phyloP scores from a whole-genome alignment of 2,113 vertebrate species.

The Ariopsis seemanni region DNA sequence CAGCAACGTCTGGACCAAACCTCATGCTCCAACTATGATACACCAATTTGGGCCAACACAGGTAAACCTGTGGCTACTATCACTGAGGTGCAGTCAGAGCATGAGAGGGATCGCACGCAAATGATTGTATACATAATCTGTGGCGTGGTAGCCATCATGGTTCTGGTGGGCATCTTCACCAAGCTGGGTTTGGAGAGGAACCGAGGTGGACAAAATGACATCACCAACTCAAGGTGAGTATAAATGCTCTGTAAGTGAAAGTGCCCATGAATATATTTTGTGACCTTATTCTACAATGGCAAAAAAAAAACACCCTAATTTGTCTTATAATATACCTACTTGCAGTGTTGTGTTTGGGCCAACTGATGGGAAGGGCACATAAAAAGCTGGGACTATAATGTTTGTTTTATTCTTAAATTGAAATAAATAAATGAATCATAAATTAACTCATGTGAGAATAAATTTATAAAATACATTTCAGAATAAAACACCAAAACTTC shows the following conservation, averaged over 20 bases:
- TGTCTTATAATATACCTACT: neutral
- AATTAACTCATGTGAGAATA: neutral
- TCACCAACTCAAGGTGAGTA: conserved; percentile 84
- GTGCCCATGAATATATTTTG: neutral
- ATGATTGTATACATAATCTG: conserved; percentile 94
- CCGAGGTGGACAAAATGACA: conserved; percentile 77
- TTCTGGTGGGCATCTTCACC: conserved; percentile 90
- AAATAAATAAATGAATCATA: neutral
- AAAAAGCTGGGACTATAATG: neutral
- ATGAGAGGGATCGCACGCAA: conserved; percentile 83
- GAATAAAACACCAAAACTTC: neutral
- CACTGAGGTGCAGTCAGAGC: conserved; percentile 77
- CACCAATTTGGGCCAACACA: conserved; percentile 89
- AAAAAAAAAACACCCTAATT: neutral
- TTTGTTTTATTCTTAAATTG: neutral
- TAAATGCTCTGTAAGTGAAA: neutral
- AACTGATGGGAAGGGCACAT: neutral
- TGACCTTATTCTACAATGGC: neutral
- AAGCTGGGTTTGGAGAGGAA: conserved; percentile 88
- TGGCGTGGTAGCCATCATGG: conserved; percentile 91
- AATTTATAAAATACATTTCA: neutral
- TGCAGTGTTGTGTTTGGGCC: neutral
- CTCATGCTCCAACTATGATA: conserved; percentile 90
- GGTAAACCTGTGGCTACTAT: conserved; percentile 81
- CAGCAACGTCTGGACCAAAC: conserved; percentile 88